Evolutionary conservation across 1,140 invertebrate genomes (phyloP).

Genomic region (Panagrolaimus sp.): DNA sequence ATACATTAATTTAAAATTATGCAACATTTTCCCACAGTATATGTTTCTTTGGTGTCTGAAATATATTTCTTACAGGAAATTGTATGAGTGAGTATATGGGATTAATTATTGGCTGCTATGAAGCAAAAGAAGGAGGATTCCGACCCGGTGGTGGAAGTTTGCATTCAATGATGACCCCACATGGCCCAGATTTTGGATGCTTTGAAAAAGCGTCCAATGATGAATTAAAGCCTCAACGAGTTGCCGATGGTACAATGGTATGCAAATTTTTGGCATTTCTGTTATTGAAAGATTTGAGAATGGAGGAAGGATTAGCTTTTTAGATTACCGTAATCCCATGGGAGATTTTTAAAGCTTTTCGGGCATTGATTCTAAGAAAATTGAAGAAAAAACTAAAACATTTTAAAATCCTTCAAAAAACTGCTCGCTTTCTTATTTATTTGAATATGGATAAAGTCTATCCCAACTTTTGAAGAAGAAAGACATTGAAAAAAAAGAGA

Average conservation of each 20-base stretch:
- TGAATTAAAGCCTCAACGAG: constrained; percentile 70
- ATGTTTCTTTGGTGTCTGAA: neutral
- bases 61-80: constrained; percentile 69
- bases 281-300: neutral
- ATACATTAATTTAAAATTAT: too few species aligned
- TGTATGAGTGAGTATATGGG: constrained; percentile 99
- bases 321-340: neutral
- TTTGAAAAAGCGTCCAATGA: constrained; percentile 76
- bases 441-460: too few species aligned
- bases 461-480: too few species aligned
- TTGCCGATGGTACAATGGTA: constrained; percentile 87
- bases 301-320: neutral
- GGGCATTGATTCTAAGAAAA: too few species aligned
- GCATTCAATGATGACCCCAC: constrained; percentile 95
- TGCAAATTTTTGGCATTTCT: neutral
- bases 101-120: constrained; percentile 83
- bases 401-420: constrained; percentile 2
- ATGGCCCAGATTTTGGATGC: constrained; percentile 84
- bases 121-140: constrained; percentile 86
- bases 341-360: neutral
- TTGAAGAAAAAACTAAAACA: neutral
- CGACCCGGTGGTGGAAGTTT: constrained; percentile 73
- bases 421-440: too few species aligned
- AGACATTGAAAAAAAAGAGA: too few species aligned
- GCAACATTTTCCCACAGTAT: too few species aligned